Percentiles rank a stretch among this genome's conserved stretches.
phyloP scores from a whole-genome alignment of 2,113 vertebrate genomes.

The Lutjanus erythropterus region DNA sequence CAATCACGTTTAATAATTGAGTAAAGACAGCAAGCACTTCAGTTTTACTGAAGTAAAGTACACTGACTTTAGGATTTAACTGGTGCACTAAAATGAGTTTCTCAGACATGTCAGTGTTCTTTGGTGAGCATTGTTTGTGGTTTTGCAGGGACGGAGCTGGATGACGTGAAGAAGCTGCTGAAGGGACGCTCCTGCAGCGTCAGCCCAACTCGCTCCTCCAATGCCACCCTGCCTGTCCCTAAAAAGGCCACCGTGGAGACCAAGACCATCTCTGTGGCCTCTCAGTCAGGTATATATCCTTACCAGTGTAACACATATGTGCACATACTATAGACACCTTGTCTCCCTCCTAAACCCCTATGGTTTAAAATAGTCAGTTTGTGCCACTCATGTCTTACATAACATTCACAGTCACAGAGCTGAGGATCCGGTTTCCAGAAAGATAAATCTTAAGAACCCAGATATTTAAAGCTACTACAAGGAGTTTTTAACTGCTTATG shows the following conservation, averaged over 20 bases:
- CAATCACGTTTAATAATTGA: no score
- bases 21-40: no score
- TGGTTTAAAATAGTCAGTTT: not conserved
- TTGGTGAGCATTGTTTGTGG: not conserved
- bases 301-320: not conserved
- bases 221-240: constrained; percentile 67
- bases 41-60: not conserved
- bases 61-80: not conserved
- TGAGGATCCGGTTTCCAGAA: not conserved
- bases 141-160: constrained; percentile 78
- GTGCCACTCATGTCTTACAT: not conserved
- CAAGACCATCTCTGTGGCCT: constrained; percentile 72
- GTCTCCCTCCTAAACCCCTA: constrained; percentile 17
- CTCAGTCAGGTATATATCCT: constrained; percentile 73
- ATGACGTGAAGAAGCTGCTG: constrained; percentile 81
- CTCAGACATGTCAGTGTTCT: no score
- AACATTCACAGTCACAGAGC: not conserved
- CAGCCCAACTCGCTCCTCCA: constrained; percentile 78
- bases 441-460: not conserved
- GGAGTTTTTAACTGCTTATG: no score
- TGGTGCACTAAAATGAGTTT: not conserved
- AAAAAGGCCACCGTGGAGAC: constrained; percentile 69
- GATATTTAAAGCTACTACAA: no score
- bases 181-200: constrained; percentile 78
- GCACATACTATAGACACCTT: constrained; percentile 33